Base-by-base conservation (phyloP, 2,888 invertebrate species). In the Rhopalosiphum nymphaeae region DNA sequence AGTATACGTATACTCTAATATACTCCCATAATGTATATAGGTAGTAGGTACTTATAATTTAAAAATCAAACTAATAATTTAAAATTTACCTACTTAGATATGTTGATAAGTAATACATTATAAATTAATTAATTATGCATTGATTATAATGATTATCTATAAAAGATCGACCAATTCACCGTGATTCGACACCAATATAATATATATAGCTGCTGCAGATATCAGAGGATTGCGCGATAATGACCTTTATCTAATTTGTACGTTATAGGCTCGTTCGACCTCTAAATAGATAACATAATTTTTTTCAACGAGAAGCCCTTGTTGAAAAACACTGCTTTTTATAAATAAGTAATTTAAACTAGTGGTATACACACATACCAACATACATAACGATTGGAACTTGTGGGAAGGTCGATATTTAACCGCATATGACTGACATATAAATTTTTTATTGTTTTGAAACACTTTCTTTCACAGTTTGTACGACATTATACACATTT, bases 391-490 rank as follows among this genome's bases (percentile, higher is more conserved):
- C 10, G 44, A 85, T 78, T 44, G 85, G n/a, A 85, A 85, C 85
- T 91, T 91, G 85, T 91, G 91, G 85, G 91, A 91, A 91, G 91
- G 91, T 91, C 91, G 21, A 53, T 36, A 36, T n/a, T 36, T 21
- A 25, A 56, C 26, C 57, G n/a, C 3, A n/a, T 46, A 67, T 67
- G 46, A 67, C 67, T n/a, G 10, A 44, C 44, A 13, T 44, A 5
- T 61, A 44, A 46, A 44, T n/a, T n/a, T 89, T 87, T 61, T 29
- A 67, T 90, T 90, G 46, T 90, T 90, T 46, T 67, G 61, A 67
- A 90, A 67, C 61, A 13, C 21, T 36, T 56, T 36, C n/a, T 86
- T 46, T 46, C 46, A n/a, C 29, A 44, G 9, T 86, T 2, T 11
- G 16, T 86, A 86, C 26, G 44, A 25, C 44, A 85, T 29, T 46